Percentiles rank a stretch among this genome's conserved stretches.
phyloP scores from a whole-genome alignment of 2,888 invertebrate species.

The Autographa pulchrina region DNA sequence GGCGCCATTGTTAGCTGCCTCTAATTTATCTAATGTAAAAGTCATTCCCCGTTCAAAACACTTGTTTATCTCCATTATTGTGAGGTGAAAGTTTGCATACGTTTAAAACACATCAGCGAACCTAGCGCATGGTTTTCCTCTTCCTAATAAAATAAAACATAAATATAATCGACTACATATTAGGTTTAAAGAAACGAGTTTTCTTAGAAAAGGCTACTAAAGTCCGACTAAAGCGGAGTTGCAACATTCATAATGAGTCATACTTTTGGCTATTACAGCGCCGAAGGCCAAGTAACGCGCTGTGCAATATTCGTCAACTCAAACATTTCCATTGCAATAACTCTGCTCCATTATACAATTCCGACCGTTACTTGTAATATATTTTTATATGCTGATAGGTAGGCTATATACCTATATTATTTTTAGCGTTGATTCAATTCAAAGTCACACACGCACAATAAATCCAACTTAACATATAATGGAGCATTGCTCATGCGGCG shows the following conservation, averaged over 20 bases:
- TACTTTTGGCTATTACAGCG: constrained; percentile 75
- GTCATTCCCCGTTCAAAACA: constrained; percentile 70
- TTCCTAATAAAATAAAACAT: not conserved
- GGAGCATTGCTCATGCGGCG: constrained; percentile 31
- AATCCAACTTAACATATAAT: constrained; percentile 45
- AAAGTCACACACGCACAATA: constrained; percentile 12
- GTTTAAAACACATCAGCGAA: constrained; percentile 30
- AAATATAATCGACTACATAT: constrained; percentile 43
- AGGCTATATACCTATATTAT: constrained; percentile 14
- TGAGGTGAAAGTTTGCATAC: constrained; percentile 52
- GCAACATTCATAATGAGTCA: constrained; percentile 77
- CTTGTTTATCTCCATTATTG: constrained; percentile 59
- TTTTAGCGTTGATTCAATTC: constrained; percentile 20
- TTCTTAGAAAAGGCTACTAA: constrained; percentile 64
- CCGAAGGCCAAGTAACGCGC: constrained; percentile 75
- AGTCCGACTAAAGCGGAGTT: constrained; percentile 64
- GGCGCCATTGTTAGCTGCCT: constrained; percentile 80
- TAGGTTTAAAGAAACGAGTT: constrained; percentile 62
- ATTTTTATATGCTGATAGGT: constrained; percentile 11
- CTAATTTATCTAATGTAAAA: constrained; percentile 83
- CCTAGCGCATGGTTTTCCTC: not conserved
- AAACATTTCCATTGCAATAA: constrained; percentile 73
- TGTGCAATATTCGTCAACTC: constrained; percentile 73
- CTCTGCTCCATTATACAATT: constrained; percentile 70
- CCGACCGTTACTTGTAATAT: constrained; percentile 62